Base-by-base conservation (phyloP, 2,113 vertebrate species). In the Oryzias melastigma region DNA sequence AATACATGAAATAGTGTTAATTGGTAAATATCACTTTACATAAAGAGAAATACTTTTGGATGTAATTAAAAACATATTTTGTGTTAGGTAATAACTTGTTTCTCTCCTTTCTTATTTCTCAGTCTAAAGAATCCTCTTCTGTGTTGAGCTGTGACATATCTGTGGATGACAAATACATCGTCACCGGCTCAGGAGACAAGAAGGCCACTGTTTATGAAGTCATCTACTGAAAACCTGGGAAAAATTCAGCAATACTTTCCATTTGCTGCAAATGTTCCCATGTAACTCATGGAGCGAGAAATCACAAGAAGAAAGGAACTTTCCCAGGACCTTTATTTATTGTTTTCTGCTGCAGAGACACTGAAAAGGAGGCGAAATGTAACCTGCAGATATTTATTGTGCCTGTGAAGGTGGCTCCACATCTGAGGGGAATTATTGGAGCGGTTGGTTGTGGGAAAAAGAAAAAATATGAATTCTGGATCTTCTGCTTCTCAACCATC, bases 131-230 rank as follows among this genome's bases (percentile, higher is more conserved):
- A 84, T 97, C 96, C 1, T 98, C 96, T 0, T 98, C 96, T 0
- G 96, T 98, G 82, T 86, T 98, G 71, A 98, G 96, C 75, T 98
- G 96, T 45, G 96, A 98, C 90, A 98, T 98, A 89, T 98, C 96
- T 0, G 94, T 95, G 0, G 96, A 98, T 49, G 95, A 98, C 91
- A 97, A 98, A 73, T 98, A 98, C 87, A 98, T 98, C 8, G 96
- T 98, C 73, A 98, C 96, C 2, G 96, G 96, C 78, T 98, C 96
- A 43, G 96, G 96, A 50, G 96, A 98, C 92, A 98, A 98, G 91
- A 98, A 98, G 88, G 96, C 96, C 85, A 98, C 96, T 3, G 95
- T 98, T 71, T 98, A 98, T 42, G 96, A 98, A 88, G 96, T 98
- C 84, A 97, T 98, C 91, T 98, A 98, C 89, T 98, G 89, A 80